A percentile compares a stretch with the other conserved stretches of the same genome.
These are phyloP conservation scores for Caenorhabditis plicata DNA, from an alignment of 2,888 invertebrate genomes.

Conservation along the genomic window DNA sequence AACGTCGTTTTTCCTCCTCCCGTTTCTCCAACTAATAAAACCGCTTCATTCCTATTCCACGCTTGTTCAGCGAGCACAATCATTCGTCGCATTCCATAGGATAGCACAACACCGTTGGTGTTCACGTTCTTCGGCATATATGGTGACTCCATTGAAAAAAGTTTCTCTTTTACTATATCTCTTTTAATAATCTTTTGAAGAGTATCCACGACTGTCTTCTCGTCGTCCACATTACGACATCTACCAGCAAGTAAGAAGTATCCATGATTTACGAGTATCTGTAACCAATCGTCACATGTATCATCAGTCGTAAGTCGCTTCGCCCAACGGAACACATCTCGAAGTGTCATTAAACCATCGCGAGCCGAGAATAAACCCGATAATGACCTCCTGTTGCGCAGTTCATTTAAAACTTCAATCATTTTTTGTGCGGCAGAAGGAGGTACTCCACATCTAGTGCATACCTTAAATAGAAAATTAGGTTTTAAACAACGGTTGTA, in stretches of 20 bases:
- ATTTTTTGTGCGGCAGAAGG: constrained; percentile 54
- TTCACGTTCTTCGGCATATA: constrained; percentile 53
- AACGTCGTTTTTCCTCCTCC: constrained; percentile 69
- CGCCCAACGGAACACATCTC: constrained; percentile 59
- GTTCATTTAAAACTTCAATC: constrained; percentile 54
- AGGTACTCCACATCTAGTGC: constrained; percentile 49
- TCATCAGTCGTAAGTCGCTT: constrained; percentile 48
- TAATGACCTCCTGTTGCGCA: constrained; percentile 44
- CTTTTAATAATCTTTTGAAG: constrained; percentile 71
- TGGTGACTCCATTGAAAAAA: constrained; percentile 53
- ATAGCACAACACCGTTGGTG: constrained; percentile 88
- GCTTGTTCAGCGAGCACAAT: constrained; percentile 75
- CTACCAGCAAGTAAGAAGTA: constrained; percentile 89
- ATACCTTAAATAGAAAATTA: constrained; percentile 9
- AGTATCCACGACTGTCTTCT: constrained; percentile 78
- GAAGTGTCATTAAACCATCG: constrained; percentile 59
- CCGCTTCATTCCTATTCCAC: constrained; percentile 86
- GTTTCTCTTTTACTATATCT: constrained; percentile 31
- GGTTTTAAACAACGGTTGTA: not conserved
- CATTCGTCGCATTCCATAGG: constrained; percentile 80
- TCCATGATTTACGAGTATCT: constrained; percentile 68
- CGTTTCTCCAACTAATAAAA: constrained; percentile 92
- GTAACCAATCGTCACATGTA: constrained; percentile 37
- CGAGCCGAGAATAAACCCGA: constrained; percentile 57
- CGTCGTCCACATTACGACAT: constrained; percentile 83